Evolutionary conservation across 1,140 invertebrate genomes (phyloP).

Genomic region (Drosophila dunni): DNA sequence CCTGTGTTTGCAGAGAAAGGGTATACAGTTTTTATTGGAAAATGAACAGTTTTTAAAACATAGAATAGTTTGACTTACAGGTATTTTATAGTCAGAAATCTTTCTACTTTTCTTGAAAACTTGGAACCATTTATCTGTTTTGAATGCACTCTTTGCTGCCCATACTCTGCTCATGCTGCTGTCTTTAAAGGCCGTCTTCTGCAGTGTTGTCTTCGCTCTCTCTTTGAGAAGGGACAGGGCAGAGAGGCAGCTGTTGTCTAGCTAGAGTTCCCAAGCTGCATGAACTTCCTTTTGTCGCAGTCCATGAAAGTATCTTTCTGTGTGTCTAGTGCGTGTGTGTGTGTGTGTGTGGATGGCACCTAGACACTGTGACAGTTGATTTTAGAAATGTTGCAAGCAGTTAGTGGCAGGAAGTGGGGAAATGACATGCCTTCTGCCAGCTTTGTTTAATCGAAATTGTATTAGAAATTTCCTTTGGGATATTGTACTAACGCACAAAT

Average conservation of each 20-base stretch:
- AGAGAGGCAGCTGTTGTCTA: slow-evolving; percentile 10
- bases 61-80: too few species aligned
- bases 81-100: background rate
- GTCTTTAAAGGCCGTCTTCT: slow-evolving; percentile 36
- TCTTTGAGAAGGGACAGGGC: slow-evolving; percentile 24
- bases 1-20: background rate
- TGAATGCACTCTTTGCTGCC: slow-evolving; percentile 45
- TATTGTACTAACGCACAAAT: slow-evolving; percentile 8
- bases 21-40: too few species aligned
- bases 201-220: slow-evolving; percentile 44
- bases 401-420: background rate
- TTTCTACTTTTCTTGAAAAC: slow-evolving; percentile 71
- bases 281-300: slow-evolving; percentile 68
- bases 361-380: slow-evolving; percentile 40
- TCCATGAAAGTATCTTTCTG: slow-evolving; percentile 12
- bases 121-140: slow-evolving; percentile 79
- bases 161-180: slow-evolving; percentile 32
- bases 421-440: slow-evolving; percentile 3
- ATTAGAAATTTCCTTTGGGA: slow-evolving; percentile 35
- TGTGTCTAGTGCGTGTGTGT: background rate
- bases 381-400: slow-evolving; percentile 31
- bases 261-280: slow-evolving; percentile 28
- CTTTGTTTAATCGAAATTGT: slow-evolving; percentile 42
- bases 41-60: too few species aligned
- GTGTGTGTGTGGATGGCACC: slow-evolving; percentile 25